A percentile compares a stretch with the other conserved stretches of the same genome.
Conservation (phyloP, 2,888 invertebrate genomes). For the Fragum whitleyi region DNA sequence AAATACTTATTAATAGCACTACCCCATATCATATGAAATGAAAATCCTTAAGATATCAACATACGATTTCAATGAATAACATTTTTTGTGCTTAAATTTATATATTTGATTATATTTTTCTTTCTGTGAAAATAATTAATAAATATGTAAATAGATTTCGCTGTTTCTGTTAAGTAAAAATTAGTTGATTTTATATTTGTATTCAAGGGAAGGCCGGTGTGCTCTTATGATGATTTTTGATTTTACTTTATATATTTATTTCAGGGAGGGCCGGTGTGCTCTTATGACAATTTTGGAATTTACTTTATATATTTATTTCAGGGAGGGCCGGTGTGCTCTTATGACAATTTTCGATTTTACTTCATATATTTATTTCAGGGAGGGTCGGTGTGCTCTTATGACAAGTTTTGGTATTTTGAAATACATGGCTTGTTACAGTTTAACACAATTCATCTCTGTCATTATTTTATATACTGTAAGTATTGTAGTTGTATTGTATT, state of each 20-base stretch:
- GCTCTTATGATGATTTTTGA: slow-evolving; percentile 96
- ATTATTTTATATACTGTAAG: slow-evolving; percentile 87
- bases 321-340: slow-evolving; percentile 90
- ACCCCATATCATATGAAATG: too few species aligned
- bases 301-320: slow-evolving; percentile 64
- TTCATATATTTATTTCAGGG: slow-evolving; percentile 76
- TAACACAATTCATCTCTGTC: slow-evolving; percentile 91
- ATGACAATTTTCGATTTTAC: slow-evolving; percentile 95
- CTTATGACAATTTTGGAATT: slow-evolving; percentile 96
- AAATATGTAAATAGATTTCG: too few species aligned
- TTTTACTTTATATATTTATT: too few species aligned
- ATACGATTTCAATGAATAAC: too few species aligned
- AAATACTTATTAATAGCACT: too few species aligned
- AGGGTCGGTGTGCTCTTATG: slow-evolving; percentile 92
- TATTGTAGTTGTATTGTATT: too few species aligned
- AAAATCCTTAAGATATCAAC: too few species aligned
- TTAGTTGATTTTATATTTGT: too few species aligned
- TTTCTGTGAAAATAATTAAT: too few species aligned
- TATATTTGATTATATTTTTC: too few species aligned
- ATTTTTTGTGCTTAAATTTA: too few species aligned
- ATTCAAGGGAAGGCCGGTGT: slow-evolving; percentile 88
- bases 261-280: slow-evolving; percentile 89
- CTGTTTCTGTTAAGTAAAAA: too few species aligned
- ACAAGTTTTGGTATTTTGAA: slow-evolving; percentile 96
- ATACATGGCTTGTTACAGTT: slow-evolving; percentile 95